phyloP scores from a whole-genome alignment of 2,113 vertebrate genomes.

The Xiphorhynchus elegans region DNA sequence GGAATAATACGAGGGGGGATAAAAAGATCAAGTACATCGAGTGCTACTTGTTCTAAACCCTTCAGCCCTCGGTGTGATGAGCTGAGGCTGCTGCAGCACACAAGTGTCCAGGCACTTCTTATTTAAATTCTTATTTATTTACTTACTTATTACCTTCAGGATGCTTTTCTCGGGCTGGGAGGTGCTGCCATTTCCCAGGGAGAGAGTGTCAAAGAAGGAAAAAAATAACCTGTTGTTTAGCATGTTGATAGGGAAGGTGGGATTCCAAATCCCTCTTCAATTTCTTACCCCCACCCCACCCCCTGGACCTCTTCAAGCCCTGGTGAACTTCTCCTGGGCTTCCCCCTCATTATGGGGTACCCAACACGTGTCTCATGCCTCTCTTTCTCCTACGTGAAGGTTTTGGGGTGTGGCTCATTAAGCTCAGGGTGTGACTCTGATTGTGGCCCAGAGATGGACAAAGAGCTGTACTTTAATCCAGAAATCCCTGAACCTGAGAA shows the following conservation, averaged over 20 bases:
- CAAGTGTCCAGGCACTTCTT: not conserved
- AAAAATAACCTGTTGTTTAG: not conserved
- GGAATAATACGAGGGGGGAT: not conserved
- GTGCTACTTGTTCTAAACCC: not conserved
- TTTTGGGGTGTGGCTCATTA: accelerated
- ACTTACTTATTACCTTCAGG: not conserved
- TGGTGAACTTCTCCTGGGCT: not conserved
- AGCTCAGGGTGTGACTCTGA: not conserved
- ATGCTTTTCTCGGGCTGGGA: not conserved
- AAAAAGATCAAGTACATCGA: not conserved
- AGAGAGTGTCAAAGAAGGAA: not conserved
- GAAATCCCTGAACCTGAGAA: not conserved
- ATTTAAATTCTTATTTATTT: not conserved
- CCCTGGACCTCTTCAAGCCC: not conserved
- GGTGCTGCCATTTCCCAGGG: not conserved
- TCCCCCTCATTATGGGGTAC: accelerated
- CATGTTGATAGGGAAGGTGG: not conserved
- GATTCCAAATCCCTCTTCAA: not conserved
- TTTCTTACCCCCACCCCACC: not conserved
- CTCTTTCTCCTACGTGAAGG: accelerated
- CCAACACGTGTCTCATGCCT: no score
- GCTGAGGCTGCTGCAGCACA: not conserved
- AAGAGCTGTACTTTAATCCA: not conserved
- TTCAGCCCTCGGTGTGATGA: not conserved
- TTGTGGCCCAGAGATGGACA: not conserved